Percentiles rank a stretch among this genome's conserved stretches.
Evolutionary conservation across 2,888 invertebrate genomes (phyloP).

Genomic region (Syrphus vitripennis): DNA sequence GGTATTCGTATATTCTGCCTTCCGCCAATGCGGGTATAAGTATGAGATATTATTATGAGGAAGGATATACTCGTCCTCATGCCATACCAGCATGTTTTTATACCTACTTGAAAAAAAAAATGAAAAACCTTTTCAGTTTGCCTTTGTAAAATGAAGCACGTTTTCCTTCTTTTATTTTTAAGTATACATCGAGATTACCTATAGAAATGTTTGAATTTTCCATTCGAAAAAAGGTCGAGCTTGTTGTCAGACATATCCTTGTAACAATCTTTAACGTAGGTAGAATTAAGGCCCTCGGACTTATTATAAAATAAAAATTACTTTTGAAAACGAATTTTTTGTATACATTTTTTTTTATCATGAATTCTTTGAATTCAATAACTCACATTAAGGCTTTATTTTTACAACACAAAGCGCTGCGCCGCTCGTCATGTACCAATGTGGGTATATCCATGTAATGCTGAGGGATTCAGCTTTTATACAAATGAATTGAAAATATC

Average conservation of each 20-base stretch:
- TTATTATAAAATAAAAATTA: neutral
- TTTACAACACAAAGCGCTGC: neutral
- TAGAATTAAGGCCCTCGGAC: neutral
- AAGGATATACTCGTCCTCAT: neutral
- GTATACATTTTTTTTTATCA: neutral
- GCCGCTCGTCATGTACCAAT: neutral
- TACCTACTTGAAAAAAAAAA: neutral
- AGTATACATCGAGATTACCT: neutral
- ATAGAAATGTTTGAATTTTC: neutral
- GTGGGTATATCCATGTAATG: neutral
- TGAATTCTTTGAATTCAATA: neutral
- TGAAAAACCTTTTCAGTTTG: neutral
- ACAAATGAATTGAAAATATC: neutral
- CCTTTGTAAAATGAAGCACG: conserved; percentile 3
- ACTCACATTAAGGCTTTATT: neutral
- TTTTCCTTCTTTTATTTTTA: neutral
- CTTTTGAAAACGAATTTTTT: neutral
- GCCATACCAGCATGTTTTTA: neutral
- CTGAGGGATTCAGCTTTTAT: neutral
- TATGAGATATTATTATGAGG: neutral
- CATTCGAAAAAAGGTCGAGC: neutral
- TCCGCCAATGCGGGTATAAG: neutral
- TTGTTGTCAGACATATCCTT: neutral
- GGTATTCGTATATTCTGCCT: neutral
- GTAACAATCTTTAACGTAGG: neutral